Percentiles rank a stretch among this genome's conserved stretches.
Conservation (phyloP, 2,888 invertebrate genomes). For the Drosophila nigricruria region DNA sequence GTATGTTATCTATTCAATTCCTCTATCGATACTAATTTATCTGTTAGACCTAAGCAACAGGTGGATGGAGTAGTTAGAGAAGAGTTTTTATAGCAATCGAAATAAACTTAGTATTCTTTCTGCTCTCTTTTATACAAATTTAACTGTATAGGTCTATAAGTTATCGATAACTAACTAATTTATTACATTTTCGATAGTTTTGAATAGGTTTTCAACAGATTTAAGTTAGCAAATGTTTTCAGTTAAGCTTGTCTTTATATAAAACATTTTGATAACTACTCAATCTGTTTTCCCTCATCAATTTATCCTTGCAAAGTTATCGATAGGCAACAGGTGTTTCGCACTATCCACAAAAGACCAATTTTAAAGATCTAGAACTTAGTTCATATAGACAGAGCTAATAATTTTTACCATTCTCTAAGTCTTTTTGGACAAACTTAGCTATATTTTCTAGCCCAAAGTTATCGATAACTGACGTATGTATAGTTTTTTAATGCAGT, state of each 20-base stretch:
- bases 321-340: not conserved
- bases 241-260: no score
- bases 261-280: not conserved
- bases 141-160: not conserved
- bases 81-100: not conserved
- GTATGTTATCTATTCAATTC: slow-evolving; percentile 57
- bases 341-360: not conserved
- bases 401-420: no score
- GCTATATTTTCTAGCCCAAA: not conserved
- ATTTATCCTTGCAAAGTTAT: not conserved
- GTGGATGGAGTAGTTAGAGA: not conserved
- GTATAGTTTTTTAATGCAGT: not conserved
- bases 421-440: no score
- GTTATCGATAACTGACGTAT: not conserved
- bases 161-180: not conserved
- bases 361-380: not conserved
- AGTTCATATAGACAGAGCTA: not conserved
- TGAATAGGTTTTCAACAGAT: not conserved
- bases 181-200: not conserved
- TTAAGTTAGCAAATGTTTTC: not conserved
- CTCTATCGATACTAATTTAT: not conserved
- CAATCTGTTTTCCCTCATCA: not conserved
- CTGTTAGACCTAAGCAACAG: not conserved
- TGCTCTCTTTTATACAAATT: not conserved
- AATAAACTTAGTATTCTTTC: not conserved